These are phyloP conservation scores for Willowsia nigromaculata DNA, from an alignment of 2,888 invertebrate genomes.

Conservation along the genomic window DNA sequence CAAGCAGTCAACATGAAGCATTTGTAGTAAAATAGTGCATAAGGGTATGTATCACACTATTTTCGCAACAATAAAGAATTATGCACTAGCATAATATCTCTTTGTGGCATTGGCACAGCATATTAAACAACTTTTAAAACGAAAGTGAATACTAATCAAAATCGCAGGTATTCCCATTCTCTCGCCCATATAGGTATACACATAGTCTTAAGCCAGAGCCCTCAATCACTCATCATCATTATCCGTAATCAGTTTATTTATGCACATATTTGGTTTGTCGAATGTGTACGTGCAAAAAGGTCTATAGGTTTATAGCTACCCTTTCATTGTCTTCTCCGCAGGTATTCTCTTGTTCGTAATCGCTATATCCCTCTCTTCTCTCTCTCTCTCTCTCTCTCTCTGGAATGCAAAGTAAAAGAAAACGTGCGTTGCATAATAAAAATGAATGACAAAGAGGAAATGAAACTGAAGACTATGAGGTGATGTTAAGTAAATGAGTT, in stretches of 20 bases:
- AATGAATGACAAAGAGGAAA: slow-evolving; percentile 43
- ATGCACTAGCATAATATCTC: background rate
- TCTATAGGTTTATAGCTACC: background rate
- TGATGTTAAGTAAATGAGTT: background rate
- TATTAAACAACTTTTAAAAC: background rate
- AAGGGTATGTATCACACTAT: too few species aligned
- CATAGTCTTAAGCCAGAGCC: too few species aligned
- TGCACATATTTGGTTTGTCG: background rate
- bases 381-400: background rate
- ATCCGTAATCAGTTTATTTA: slow-evolving; percentile 22
- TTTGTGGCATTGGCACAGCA: background rate
- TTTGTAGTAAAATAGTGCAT: background rate
- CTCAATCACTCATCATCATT: slow-evolving; percentile 20
- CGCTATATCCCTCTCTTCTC: too few species aligned
- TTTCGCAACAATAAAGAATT: background rate
- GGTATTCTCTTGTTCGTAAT: slow-evolving; percentile 21
- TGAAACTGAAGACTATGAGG: background rate
- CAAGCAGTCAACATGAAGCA: background rate
- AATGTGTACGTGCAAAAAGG: background rate
- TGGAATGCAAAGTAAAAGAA: slow-evolving; percentile 37
- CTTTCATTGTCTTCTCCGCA: slow-evolving; percentile 19
- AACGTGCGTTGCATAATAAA: slow-evolving; percentile 56
- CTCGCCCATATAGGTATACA: background rate
- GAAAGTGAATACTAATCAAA: slow-evolving; percentile 19
- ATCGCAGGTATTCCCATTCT: background rate